Conservation (phyloP, 2,113 vertebrate genomes). For the Piprites chloris region DNA sequence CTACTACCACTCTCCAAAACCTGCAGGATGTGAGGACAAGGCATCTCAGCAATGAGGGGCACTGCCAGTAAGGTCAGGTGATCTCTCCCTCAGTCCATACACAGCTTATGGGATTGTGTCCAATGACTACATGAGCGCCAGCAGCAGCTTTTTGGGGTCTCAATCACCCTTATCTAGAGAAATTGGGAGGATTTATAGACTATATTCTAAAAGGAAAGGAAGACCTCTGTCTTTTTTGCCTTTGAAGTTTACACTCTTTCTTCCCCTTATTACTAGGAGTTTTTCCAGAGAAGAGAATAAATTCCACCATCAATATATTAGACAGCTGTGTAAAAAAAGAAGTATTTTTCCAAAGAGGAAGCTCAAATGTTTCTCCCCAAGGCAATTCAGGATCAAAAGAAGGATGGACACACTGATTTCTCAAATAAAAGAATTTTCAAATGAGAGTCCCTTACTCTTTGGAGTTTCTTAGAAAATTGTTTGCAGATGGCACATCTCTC, state of each 20-base stretch:
- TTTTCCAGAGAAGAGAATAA: constrained; percentile 13
- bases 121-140: not conserved
- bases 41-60: not conserved
- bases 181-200: not conserved
- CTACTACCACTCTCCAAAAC: not conserved
- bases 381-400: constrained; percentile 55
- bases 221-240: not conserved
- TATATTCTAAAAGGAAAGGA: not conserved
- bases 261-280: constrained; percentile 3
- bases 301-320: constrained; percentile 6
- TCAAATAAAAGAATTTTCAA: constrained; percentile 40
- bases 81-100: not conserved
- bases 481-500: constrained; percentile 50
- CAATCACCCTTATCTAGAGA: not conserved
- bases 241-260: constrained; percentile 27
- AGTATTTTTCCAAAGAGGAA: constrained; percentile 17
- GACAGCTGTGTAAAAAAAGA: constrained; percentile 34
- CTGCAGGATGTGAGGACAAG: not conserved
- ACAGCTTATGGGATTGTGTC: not conserved
- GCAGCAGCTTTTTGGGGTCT: not conserved
- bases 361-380: constrained; percentile 51
- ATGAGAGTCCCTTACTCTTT: constrained; percentile 17
- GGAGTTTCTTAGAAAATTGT: constrained; percentile 34
- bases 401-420: constrained; percentile 29
- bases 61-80: not conserved